phyloP scores from a whole-genome alignment of 2,113 vertebrate genomes.

The Psittacula cyanocephala region DNA sequence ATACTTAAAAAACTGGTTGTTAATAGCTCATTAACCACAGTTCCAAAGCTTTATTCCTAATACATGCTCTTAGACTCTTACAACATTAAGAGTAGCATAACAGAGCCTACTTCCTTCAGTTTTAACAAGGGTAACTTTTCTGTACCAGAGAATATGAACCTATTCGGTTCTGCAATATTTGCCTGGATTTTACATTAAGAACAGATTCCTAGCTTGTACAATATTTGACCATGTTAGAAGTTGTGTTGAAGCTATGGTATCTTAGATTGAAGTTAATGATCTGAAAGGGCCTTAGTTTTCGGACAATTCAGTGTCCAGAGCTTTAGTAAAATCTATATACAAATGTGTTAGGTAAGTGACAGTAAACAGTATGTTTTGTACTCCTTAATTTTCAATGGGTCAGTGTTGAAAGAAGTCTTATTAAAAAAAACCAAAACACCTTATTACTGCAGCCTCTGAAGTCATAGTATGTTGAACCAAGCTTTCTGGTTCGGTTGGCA shows the following conservation, averaged over 20 bases:
- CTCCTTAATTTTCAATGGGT: neutral
- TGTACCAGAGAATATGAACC: neutral
- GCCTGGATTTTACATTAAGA: neutral
- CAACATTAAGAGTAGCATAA: too few species aligned
- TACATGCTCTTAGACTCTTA: neutral
- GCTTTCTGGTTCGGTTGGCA: neutral
- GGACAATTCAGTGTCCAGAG: neutral
- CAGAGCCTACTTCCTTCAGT: neutral
- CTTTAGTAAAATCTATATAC: neutral
- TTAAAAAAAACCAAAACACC: neutral
- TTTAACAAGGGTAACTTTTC: neutral
- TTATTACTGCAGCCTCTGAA: rapidly evolving
- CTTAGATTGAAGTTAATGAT: neutral
- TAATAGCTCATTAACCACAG: neutral
- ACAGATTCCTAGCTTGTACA: neutral
- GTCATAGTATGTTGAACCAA: neutral
- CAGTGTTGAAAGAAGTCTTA: neutral
- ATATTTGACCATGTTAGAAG: rapidly evolving
- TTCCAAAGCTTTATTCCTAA: neutral
- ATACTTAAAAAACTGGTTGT: neutral
- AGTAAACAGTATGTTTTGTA: neutral
- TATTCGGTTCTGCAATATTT: neutral
- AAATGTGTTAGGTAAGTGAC: neutral
- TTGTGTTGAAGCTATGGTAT: neutral
- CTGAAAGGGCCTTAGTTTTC: neutral